These are phyloP conservation scores for Scortum barcoo DNA, from an alignment of 2,113 vertebrate species.

Conservation along the genomic window DNA sequence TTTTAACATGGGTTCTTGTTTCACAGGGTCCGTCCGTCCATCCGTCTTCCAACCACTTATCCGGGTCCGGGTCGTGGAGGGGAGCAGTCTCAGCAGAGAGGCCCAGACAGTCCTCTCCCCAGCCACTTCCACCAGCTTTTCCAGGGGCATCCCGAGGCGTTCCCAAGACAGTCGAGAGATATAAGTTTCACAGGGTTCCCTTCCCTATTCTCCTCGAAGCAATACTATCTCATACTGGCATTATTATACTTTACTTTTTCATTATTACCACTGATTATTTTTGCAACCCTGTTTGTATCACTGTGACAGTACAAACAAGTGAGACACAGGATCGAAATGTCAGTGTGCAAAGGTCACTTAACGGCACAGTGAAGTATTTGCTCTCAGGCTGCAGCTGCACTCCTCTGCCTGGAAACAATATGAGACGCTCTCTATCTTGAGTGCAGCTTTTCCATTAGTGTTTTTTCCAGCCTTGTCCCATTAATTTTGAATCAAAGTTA, in stretches of 20 bases:
- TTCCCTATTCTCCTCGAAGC: neutral
- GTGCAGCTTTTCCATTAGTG: neutral
- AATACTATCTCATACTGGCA: neutral
- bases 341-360: constrained; percentile 52
- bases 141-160: no score
- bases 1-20: neutral
- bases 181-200: neutral
- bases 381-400: neutral
- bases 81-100: no score
- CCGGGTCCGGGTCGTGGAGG: no score
- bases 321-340: neutral
- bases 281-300: neutral
- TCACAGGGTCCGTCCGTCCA: neutral
- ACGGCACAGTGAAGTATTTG: constrained; percentile 10
- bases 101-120: no score
- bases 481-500: neutral
- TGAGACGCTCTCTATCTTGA: neutral
- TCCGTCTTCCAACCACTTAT: no score
- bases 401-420: constrained; percentile 3
- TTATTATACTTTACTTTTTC: neutral
- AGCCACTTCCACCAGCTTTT: no score
- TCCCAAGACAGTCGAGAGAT: no score
- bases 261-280: neutral
- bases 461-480: neutral
- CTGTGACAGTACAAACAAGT: neutral